Evolutionary conservation across 2,888 invertebrate species (phyloP), one percentile per base, ranked within the genome.

Genomic region (Limenitis arthemis): DNA sequence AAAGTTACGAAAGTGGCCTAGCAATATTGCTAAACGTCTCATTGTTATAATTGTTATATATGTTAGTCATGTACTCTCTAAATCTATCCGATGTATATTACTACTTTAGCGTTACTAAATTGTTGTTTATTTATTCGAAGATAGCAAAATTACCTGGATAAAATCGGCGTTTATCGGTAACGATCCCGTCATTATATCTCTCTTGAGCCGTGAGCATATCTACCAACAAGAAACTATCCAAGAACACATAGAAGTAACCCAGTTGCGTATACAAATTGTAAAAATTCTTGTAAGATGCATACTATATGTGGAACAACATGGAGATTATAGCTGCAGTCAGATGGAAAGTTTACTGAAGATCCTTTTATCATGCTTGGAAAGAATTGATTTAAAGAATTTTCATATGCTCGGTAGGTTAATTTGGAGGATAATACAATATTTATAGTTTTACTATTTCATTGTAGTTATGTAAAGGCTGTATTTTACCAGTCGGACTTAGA

Each of bases 311-410:
- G 78, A 80, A 47, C 47, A 60, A 0, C 60, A 69, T 28, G 66
- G 70, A 5, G 73, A 77, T 33, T 79, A 72, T 40, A 73, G 76
- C 40, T 66, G 60, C 41, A 59, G 62, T 34, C 72, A 68, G 49
- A 64, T 82, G 66, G 82, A 85, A 56, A 82, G 79, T 37, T 62
- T 86, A 4, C 36, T 85, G 30, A 86, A 84, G 59, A 85, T 85
- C 58, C 55, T 86, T 46, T 61, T 82, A 8, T 63, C 75, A 0
- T 86, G 85, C 51, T 69, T 87, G 63, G 74, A 79, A 11, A 77
- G 67, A 59, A 63, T 83, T 1, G 81, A 86, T 54, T 67, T 86
- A 63, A 82, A 75, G 58, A 81, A 87, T 64, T 86, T 86, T 71
- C 84, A 85, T 64, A 77, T 77, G 72, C 63, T 86, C 29, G 86